Percentiles rank a stretch among this genome's conserved stretches.
Evolutionary conservation across 2,113 vertebrate species (phyloP).

Genomic region (Ceyx melanurus): DNA sequence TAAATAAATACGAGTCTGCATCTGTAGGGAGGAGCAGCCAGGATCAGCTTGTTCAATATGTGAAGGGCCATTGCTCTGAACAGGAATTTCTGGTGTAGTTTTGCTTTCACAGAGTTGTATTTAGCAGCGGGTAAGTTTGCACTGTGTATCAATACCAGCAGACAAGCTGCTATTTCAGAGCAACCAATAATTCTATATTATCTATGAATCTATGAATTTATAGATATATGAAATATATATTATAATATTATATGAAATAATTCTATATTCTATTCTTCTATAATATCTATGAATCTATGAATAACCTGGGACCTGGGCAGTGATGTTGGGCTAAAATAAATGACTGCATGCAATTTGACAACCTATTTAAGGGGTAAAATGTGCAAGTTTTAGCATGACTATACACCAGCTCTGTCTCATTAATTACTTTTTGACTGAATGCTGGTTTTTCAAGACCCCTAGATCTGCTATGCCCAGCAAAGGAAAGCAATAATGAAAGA

Average conservation of each 20-base stretch:
- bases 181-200: neutral
- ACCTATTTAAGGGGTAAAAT: neutral
- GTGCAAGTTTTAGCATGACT: neutral
- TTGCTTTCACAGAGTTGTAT: neutral
- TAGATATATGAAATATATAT: too few species aligned
- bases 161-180: neutral
- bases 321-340: neutral
- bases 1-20: too few species aligned
- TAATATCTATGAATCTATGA: too few species aligned
- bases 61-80: neutral
- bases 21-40: too few species aligned
- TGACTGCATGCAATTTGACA: neutral
- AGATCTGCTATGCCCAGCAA: neutral
- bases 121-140: neutral
- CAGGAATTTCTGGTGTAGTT: neutral
- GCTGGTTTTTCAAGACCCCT: neutral
- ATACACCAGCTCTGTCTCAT: neutral
- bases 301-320: neutral
- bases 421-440: constrained; percentile 25
- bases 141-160: neutral
- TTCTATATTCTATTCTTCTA: too few species aligned
- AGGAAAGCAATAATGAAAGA: neutral
- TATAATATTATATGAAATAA: too few species aligned
- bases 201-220: too few species aligned
- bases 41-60: neutral